These are phyloP conservation scores for Taurulus bubalis DNA, from an alignment of 2,113 vertebrate genomes.

Conservation along the genomic window DNA sequence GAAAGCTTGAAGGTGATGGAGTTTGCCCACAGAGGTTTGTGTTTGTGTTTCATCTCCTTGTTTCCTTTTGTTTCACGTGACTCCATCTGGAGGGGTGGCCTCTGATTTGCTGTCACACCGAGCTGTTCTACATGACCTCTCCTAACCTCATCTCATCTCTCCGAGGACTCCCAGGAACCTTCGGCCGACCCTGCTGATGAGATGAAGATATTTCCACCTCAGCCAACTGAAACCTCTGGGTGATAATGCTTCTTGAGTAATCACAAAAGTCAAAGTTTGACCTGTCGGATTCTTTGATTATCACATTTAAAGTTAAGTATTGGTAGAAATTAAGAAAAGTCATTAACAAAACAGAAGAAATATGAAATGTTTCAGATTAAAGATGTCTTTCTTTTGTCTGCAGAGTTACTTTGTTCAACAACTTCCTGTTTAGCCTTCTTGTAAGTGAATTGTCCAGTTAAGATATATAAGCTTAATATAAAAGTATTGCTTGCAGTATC, in stretches of 20 bases:
- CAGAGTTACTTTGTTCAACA: constrained; percentile 18
- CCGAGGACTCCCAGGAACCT: constrained; percentile 63
- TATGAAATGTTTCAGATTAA: constrained; percentile 3
- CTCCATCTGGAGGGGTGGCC: constrained; percentile 83
- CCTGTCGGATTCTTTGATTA: constrained; percentile 33
- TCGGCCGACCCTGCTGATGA: constrained; percentile 65
- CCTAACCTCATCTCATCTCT: constrained; percentile 76
- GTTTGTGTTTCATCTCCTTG: constrained; percentile 87
- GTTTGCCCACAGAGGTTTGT: constrained; percentile 70
- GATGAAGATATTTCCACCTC: constrained; percentile 81
- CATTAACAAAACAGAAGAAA: neutral
- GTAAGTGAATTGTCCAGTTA: constrained; percentile 69
- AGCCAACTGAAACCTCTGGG: constrained; percentile 51
- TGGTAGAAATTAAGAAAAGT: neutral
- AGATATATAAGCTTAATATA: constrained; percentile 77
- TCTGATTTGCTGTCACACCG: constrained; percentile 80
- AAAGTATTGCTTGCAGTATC: constrained; percentile 79
- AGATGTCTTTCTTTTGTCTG: constrained; percentile 15
- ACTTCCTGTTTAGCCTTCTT: constrained; percentile 69
- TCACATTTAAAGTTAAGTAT: constrained; percentile 22
- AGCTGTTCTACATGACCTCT: constrained; percentile 81
- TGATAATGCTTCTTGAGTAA: constrained; percentile 44
- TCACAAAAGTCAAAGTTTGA: constrained; percentile 41
- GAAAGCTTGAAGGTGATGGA: constrained; percentile 39
- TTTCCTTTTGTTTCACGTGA: constrained; percentile 84